These are phyloP conservation scores for Pipa parva DNA, from an alignment of 2,113 vertebrate genomes.

Conservation along the genomic window DNA sequence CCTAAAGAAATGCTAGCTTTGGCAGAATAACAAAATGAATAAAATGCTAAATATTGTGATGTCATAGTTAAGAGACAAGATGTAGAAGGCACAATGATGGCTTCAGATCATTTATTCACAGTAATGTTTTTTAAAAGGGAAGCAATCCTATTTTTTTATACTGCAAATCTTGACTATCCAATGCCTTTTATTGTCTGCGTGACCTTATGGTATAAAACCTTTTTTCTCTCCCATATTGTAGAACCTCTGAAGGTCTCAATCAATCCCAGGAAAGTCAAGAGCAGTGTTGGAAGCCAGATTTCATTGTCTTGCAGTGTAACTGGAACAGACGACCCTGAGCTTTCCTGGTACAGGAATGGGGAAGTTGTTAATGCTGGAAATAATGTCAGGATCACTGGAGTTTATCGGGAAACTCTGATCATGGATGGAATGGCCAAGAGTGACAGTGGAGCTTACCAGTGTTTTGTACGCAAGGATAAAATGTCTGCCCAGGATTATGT, in stretches of 20 bases:
- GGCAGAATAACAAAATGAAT: too few relatives aligned
- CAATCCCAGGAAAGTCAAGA: constrained; percentile 91
- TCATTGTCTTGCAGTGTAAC: constrained; percentile 91
- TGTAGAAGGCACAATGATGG: too few relatives aligned
- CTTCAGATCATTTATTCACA: too few relatives aligned
- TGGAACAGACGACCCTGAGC: constrained; percentile 86
- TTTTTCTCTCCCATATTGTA: constrained; percentile 49
- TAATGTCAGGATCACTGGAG: constrained; percentile 83
- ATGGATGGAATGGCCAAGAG: constrained; percentile 98
- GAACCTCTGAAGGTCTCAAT: constrained; percentile 91
- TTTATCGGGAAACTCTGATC: constrained; percentile 85
- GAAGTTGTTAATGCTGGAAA: constrained; percentile 88
- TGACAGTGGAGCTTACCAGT: constrained; percentile 94
- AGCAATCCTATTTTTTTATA: too few relatives aligned
- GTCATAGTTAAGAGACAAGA: too few relatives aligned
- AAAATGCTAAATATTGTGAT: too few relatives aligned
- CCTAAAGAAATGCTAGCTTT: too few relatives aligned
- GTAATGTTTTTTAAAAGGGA: too few relatives aligned
- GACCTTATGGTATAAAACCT: not conserved
- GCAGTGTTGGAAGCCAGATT: constrained; percentile 94
- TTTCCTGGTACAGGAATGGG: constrained; percentile 94
- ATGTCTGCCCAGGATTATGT: constrained; percentile 96
- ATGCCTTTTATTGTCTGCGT: too few relatives aligned
- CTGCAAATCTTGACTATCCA: too few relatives aligned
- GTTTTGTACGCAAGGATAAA: constrained; percentile 88